phyloP scores from a whole-genome alignment of 1,140 invertebrate species.

The Heliconius eleuchia region DNA sequence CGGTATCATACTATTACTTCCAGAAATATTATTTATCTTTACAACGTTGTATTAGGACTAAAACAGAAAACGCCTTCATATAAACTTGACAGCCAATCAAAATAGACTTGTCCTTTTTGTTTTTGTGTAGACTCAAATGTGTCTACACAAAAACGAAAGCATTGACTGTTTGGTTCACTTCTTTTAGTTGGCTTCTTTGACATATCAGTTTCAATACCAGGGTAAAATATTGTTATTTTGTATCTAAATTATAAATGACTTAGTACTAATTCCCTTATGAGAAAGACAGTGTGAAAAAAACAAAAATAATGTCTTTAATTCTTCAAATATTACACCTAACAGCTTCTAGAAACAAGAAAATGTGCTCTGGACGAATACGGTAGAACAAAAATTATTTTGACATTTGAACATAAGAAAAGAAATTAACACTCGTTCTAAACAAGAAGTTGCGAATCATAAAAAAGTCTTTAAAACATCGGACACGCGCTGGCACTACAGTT shows the following conservation, averaged over 20 bases:
- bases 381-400: background rate
- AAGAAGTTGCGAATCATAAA: background rate
- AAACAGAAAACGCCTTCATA: background rate
- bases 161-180: background rate
- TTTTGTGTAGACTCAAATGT: background rate
- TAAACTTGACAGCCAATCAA: constrained; percentile 4
- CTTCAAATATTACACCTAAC: too few species aligned
- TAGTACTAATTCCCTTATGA: background rate
- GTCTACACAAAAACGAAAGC: too few species aligned
- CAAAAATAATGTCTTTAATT: too few species aligned
- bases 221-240: too few species aligned
- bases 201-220: background rate
- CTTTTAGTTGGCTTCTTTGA: constrained; percentile 1
- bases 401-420: background rate
- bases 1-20: too few species aligned
- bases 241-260: background rate
- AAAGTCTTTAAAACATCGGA: background rate
- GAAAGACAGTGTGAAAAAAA: too few species aligned
- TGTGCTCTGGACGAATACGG: too few species aligned
- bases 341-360: too few species aligned
- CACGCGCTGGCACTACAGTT: constrained; percentile 7
- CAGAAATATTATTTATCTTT: too few species aligned
- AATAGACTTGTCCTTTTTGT: background rate
- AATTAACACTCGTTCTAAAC: background rate
- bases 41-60: too few species aligned